Conservation (phyloP, 2,888 invertebrate species). For the Caradrina clavipalpis region DNA sequence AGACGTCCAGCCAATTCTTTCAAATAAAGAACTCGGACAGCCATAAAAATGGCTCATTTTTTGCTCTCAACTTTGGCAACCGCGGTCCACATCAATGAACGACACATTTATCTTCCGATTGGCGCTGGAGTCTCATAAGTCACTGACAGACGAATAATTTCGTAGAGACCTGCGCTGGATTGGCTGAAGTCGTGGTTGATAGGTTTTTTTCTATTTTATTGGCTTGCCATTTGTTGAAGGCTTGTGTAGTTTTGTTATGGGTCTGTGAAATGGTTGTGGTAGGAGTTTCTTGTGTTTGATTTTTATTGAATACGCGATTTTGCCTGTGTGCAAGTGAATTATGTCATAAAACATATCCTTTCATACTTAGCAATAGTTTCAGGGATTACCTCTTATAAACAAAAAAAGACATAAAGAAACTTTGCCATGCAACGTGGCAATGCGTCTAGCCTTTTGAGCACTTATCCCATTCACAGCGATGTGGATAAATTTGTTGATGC, state of each 20-base stretch:
- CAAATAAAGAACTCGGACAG: conserved; percentile 36
- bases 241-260: conserved; percentile 7
- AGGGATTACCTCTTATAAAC: too few species aligned
- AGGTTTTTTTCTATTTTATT: conserved; percentile 61
- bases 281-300: too few species aligned
- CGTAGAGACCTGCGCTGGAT: conserved; percentile 58
- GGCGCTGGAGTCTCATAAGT: conserved; percentile 71
- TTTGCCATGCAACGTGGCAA: too few species aligned
- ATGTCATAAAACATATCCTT: too few species aligned
- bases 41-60: conserved; percentile 42
- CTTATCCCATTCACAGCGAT: too few species aligned
- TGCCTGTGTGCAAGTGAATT: too few species aligned
- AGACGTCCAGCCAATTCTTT: conserved; percentile 10
- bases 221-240: conserved; percentile 23
- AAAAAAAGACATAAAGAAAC: too few species aligned
- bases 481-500: too few species aligned
- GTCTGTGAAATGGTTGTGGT: too few species aligned
- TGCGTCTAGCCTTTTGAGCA: too few species aligned
- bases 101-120: conserved; percentile 73
- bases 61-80: conserved; percentile 60
- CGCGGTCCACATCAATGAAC: conserved; percentile 65
- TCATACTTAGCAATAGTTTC: too few species aligned
- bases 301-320: too few species aligned
- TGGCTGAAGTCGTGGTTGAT: conserved; percentile 60
- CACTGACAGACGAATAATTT: conserved; percentile 73